Base-by-base conservation (phyloP, 2,797 vertebrate species). In the Rhabdophis nuchalis region DNA sequence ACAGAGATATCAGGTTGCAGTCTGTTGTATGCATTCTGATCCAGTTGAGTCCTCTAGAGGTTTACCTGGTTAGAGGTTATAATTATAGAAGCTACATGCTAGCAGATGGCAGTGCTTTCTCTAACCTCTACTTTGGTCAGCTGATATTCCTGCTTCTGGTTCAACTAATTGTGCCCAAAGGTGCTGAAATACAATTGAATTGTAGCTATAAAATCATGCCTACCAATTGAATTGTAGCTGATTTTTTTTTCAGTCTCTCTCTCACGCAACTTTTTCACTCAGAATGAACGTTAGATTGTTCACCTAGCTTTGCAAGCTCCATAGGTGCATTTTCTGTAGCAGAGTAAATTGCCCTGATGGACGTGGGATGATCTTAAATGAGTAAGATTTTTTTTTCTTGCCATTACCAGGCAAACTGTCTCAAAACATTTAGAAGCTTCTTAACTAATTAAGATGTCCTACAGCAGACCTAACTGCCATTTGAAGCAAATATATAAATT, bases 121-220 rank as follows among this genome's bases (percentile, higher is more conserved):
- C n/a, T 58, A 85, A 94, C 60, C 53, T 93, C 54, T 29, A 46
- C 32, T 77, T 88, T 94, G 91, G 58, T 92, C 85, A 23, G 18
- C 91, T 20, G 20, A 58, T 95, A 93, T 7, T 7, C 89, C 93
- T 90, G 61, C 85, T 93, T 18, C 50, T 93, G 90, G 2, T 50
- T 95, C 92, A 95, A 89, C 92, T 52, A 92, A 18, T 88, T 94
- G 82, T 95, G 92, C 87, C 64, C 64, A 92, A 46, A 93, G 50
- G n/a, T 92, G 93, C 92, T 92, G 87, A 93, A 64, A 82, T 32
- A 56, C 41, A 94, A 94, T 88, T 87, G 88, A 68, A 36, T 91
- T 94, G 68, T 57, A 91, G 9, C 0, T 0, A 36, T 72, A 36
- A 72, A 72, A 72, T 72, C 14, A 18, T 72, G n/a, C 18, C 64